Conservation (phyloP, 2,888 invertebrate genomes). For the Stratiomys singularior region DNA sequence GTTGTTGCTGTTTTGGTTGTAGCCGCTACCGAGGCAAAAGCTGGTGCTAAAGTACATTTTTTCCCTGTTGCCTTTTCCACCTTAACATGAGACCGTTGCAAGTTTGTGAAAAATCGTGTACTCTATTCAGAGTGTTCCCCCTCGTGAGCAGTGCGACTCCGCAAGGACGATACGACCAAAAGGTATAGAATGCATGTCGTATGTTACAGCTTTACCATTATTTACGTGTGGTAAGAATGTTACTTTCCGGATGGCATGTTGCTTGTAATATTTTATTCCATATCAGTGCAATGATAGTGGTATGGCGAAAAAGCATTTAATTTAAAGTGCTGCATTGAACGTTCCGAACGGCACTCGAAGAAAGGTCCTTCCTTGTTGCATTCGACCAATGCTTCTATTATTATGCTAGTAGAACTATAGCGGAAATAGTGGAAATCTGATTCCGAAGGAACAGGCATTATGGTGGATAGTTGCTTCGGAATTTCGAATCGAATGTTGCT, state of each 20-base stretch:
- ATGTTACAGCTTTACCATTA: constrained; percentile 21
- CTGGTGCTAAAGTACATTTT: not conserved
- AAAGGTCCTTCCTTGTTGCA: not conserved
- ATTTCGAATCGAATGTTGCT: too few species aligned
- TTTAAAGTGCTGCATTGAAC: constrained; percentile 28
- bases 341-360: not conserved
- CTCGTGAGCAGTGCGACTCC: not conserved
- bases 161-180: not conserved
- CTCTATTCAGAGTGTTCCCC: constrained; percentile 24
- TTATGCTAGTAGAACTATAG: too few species aligned
- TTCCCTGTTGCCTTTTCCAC: not conserved
- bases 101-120: constrained; percentile 35
- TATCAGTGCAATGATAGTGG: not conserved
- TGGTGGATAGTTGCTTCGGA: too few species aligned
- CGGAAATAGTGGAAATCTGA: too few species aligned
- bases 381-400: not conserved
- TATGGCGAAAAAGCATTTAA: not conserved
- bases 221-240: constrained; percentile 28
- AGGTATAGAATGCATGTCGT: constrained; percentile 31
- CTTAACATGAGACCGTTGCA: not conserved
- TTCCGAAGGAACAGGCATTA: too few species aligned
- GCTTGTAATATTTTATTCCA: not conserved
- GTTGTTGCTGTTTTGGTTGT: not conserved
- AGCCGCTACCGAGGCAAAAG: not conserved
- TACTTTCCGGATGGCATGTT: constrained; percentile 21